Evolutionary conservation across 2,113 vertebrate genomes (phyloP).

Genomic region (Odocoileus hemionus): DNA sequence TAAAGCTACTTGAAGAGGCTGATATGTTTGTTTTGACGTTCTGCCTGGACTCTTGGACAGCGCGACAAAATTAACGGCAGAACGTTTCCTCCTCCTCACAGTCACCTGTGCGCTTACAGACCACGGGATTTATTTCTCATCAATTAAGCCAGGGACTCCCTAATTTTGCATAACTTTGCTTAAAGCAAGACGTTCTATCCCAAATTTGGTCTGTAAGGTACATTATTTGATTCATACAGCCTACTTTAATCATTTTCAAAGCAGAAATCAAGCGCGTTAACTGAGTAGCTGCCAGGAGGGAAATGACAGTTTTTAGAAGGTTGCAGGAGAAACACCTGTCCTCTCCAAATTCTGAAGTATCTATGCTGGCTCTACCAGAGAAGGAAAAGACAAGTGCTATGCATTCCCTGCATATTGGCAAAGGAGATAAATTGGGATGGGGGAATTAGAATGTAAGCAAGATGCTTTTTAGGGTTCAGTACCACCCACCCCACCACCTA

Average conservation of each 20-base stretch:
- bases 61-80: neutral
- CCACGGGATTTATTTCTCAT: neutral
- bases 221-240: neutral
- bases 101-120: neutral
- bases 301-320: neutral
- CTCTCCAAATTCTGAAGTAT: neutral
- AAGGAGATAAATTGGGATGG: neutral
- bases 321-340: constrained; percentile 1
- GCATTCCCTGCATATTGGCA: neutral
- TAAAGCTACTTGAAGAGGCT: neutral
- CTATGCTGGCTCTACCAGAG: neutral
- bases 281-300: neutral
- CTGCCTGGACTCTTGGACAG: neutral
- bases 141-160: neutral
- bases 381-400: neutral
- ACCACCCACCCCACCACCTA: neutral
- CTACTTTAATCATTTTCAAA: neutral
- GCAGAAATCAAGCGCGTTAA: neutral
- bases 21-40: neutral
- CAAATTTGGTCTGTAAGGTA: neutral
- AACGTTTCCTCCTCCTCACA: neutral
- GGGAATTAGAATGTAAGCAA: neutral
- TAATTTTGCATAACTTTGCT: neutral
- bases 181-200: neutral
- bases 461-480: neutral